Conservation (phyloP, 2,113 vertebrate species). For the Hymenochirus boettgeri region DNA sequence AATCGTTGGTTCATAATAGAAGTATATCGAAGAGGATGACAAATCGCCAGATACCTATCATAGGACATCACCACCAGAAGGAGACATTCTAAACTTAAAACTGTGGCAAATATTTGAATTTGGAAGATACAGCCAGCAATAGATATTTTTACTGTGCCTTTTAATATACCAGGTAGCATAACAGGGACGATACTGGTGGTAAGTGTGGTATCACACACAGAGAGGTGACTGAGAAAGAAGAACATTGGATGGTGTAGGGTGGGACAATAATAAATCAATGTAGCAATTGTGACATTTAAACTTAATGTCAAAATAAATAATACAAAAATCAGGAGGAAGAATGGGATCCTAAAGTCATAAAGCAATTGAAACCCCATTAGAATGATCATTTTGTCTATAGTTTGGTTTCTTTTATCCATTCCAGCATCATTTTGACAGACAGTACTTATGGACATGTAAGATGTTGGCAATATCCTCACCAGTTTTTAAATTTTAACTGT, state of each 20-base stretch:
- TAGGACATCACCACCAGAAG: constrained; percentile 53
- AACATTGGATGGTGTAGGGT: not conserved
- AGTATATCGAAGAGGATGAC: constrained; percentile 41
- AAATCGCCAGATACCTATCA: constrained; percentile 49
- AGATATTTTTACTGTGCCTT: constrained; percentile 26
- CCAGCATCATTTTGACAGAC: too few relatives aligned
- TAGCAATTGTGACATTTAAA: not conserved
- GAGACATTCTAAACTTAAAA: constrained; percentile 48
- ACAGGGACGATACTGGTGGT: not conserved
- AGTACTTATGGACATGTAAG: too few relatives aligned
- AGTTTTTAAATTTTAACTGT: too few relatives aligned
- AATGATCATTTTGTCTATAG: not conserved
- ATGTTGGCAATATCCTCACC: too few relatives aligned
- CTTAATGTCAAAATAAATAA: not conserved
- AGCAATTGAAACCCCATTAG: not conserved
- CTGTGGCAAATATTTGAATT: constrained; percentile 49
- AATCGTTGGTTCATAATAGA: constrained; percentile 45
- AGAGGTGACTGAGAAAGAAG: constrained; percentile 11
- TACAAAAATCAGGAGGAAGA: not conserved
- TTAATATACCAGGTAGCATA: not conserved
- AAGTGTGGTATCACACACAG: not conserved
- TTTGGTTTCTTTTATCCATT: not conserved
- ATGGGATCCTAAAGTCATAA: not conserved
- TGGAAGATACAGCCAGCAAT: constrained; percentile 43
- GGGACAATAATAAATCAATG: not conserved